These are phyloP conservation scores for Takifugu rubripes DNA, from an alignment of 2,797 vertebrate genomes.

Conservation along the genomic window DNA sequence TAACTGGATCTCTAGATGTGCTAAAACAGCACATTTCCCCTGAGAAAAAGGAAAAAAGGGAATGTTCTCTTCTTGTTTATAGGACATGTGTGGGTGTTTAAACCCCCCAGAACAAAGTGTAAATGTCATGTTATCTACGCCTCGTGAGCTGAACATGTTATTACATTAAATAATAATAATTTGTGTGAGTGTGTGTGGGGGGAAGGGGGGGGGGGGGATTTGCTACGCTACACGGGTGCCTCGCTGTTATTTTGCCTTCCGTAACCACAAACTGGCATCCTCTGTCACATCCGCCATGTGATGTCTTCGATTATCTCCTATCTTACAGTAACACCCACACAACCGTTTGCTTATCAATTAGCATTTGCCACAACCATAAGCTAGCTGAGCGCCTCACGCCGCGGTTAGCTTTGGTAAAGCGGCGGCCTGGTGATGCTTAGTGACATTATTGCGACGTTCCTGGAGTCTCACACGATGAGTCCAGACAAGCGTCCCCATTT, in stretches of 20 bases:
- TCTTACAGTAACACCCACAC: not conserved
- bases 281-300: conserved; percentile 10
- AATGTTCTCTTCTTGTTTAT: conserved; percentile 23
- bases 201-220: not conserved
- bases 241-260: conserved; percentile 8
- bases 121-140: not conserved
- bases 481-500: conserved; percentile 29
- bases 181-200: not conserved
- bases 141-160: not conserved
- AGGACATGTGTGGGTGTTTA: conserved; percentile 46
- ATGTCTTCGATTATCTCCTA: conserved; percentile 19
- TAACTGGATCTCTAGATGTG: too few species aligned
- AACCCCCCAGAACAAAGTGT: conserved; percentile 11
- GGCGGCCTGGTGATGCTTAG: conserved; percentile 21
- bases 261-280: conserved; percentile 18
- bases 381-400: too few species aligned
- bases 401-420: too few species aligned
- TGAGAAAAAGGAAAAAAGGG: not conserved
- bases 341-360: not conserved
- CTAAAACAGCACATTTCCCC: not conserved
- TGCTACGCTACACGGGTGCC: not conserved
- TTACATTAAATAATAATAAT: too few species aligned
- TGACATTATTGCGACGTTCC: conserved; percentile 46
- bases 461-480: conserved; percentile 30
- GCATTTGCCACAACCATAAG: too few species aligned